Percentiles rank a stretch among this genome's conserved stretches.
phyloP scores from a whole-genome alignment of 2,113 vertebrate genomes.

The Nymphicus hollandicus region DNA sequence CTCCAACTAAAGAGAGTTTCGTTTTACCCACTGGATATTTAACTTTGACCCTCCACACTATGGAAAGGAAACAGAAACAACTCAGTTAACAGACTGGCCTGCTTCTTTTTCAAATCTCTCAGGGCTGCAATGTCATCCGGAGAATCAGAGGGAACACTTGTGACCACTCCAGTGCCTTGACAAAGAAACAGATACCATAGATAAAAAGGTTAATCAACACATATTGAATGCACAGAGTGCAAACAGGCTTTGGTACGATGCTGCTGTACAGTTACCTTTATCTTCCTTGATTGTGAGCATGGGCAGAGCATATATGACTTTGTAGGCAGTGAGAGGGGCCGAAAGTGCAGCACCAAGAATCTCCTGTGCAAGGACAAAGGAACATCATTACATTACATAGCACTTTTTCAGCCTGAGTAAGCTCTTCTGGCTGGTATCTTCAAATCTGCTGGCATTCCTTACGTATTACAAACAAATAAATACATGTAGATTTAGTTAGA shows the following conservation, averaged over 20 bases:
- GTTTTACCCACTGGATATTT: not conserved
- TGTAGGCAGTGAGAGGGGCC: constrained; percentile 87
- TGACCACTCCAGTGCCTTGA: constrained; percentile 92
- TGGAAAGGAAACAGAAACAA: not conserved
- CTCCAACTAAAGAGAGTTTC: not conserved
- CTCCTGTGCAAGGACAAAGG: constrained; percentile 76
- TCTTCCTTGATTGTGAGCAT: constrained; percentile 99
- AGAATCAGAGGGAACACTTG: constrained; percentile 95
- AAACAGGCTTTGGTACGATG: not conserved
- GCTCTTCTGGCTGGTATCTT: not conserved
- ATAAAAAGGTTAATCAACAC: not conserved
- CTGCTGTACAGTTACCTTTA: constrained; percentile 82
- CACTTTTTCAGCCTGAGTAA: not conserved
- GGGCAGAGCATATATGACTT: constrained; percentile 88
- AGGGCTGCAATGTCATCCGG: constrained; percentile 95
- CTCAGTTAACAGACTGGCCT: constrained; percentile 71
- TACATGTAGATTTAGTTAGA: not conserved
- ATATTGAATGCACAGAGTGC: fast-evolving
- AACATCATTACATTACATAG: not conserved
- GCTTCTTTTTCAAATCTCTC: constrained; percentile 95
- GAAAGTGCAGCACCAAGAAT: constrained; percentile 87
- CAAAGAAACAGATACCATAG: not conserved
- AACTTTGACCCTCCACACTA: not conserved
- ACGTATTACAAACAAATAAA: not conserved
- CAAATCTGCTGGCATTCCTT: not conserved